Evolutionary conservation across 1,140 invertebrate genomes (phyloP), one percentile per base, ranked within the genome.

Genomic region (Melitaea cinxia): DNA sequence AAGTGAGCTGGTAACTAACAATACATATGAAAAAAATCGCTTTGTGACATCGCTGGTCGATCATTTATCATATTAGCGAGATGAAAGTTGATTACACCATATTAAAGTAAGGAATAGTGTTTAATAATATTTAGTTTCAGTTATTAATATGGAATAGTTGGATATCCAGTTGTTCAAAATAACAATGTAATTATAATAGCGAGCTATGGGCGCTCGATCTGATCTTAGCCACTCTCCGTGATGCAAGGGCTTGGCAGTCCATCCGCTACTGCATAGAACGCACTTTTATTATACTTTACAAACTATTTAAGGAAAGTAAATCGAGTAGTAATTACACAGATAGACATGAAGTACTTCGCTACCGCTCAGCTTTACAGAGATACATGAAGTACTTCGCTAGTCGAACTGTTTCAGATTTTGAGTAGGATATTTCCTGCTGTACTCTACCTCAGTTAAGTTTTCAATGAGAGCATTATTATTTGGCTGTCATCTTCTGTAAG

Each of bases 231-330:
- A 45, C 5, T 45, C 37, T 19, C 17, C 17, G 42, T 47, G 42
- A 47, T 47, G 42, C 42, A 47, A 47, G 21, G 42, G 42, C 6
- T 47, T 47, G 42, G 9, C 42, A 9, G 42, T 23, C 9, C 19
- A 3, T 19, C 2, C 42, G 42, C 19, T 47, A 24, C 7, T 10
- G 4, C 21, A 47, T 6, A 12, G 42, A 23, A 19, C 42, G 21
- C 2, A 14, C 5, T 39, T 37, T 12, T 14, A 14, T 2, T 37
- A 37, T 12, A 9, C 12, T n/a, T 10, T n/a, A 14, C 12, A 37
- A 15, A 37, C 12, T 37, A 14, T 37, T 37, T 15, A 37, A 37
- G 12, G 1, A 12, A 37, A n/a, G 14, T 37, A 14, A n/a, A 37
- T 37, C n/a, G n/a, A n/a, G n/a, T n/a, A n/a, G n/a, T n/a, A n/a